Evolutionary conservation across 2,797 vertebrate species (phyloP), one percentile per base, ranked within the genome.

Genomic region (Cossypha heuglini): DNA sequence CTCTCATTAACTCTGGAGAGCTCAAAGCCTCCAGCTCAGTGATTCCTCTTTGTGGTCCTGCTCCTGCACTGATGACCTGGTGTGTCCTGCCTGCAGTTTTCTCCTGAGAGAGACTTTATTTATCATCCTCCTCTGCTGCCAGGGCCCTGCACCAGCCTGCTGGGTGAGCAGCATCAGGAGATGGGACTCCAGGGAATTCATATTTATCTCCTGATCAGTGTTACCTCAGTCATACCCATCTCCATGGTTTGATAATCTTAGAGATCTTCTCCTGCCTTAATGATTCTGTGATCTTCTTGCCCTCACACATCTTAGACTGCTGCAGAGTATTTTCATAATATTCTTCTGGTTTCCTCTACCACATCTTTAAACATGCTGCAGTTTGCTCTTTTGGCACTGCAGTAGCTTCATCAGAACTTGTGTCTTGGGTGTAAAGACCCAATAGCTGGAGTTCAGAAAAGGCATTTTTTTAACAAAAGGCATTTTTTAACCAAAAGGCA

Each of bases 171-270:
- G 72, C 51, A 40, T 13, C 40, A 91, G 16, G n/a, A 62, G 35
- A 25, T 26, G 42, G 24, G 72, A 22, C n/a, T 83, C 16, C 37
- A 43, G 29, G 14, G 26, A 82, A 26, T 61, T 78, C 15, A 5
- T 14, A 12, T 58, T 72, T 75, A 28, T 63, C 35, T 81, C n/a
- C 62, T 25, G 5, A 37, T 82, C 62, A 75, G 6, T 26, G 31
- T 67, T 87, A 19, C 31, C 16, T 57, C 57, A 48, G 5, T 74
- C 62, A 26, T 16, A n/a, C 5, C 66, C 68, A 11, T 43, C 40
- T 35, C 52, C 19, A 35, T 43, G 37, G 8, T 10, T 29, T 0
- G 0, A 14, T 40, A 19, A 64, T 20, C 58, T 52, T 4, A 46
- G 66, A 42, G 31, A 6, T 17, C 33, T 78, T 84, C 46, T 52